A percentile compares a stretch with the other conserved stretches of the same genome.
These are phyloP conservation scores for Cebidichthys violaceus DNA, from an alignment of 2,113 vertebrate genomes.

Conservation along the genomic window DNA sequence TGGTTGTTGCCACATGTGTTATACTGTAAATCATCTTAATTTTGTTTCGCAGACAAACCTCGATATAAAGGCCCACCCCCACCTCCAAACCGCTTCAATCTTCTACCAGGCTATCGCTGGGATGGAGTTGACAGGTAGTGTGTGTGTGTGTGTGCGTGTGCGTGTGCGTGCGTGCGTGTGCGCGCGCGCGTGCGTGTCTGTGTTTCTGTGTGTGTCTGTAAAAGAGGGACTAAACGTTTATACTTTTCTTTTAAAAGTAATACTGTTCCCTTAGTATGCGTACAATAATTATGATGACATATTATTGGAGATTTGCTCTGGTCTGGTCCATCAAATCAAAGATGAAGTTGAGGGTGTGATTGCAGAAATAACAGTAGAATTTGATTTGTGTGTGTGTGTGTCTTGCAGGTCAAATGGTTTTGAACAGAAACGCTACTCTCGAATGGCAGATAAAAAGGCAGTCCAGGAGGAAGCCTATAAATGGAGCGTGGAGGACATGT, in stretches of 20 bases:
- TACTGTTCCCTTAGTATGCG: neutral
- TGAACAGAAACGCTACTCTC: conserved; percentile 91
- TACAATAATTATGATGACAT: neutral
- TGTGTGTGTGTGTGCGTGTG: neutral
- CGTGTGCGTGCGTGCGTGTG: neutral
- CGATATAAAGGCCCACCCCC: conserved; percentile 91
- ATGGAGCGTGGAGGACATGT: conserved; percentile 99
- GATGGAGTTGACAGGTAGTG: conserved; percentile 94
- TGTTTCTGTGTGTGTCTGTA: neutral
- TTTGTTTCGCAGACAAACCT: conserved; percentile 85
- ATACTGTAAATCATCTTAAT: neutral
- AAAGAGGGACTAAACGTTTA: neutral
- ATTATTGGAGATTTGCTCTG: neutral
- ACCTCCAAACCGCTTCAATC: conserved; percentile 93
- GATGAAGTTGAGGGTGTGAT: neutral
- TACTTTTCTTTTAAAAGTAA: neutral
- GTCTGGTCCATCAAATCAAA: neutral
- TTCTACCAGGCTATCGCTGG: conserved; percentile 96
- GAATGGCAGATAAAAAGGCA: conserved; percentile 91
- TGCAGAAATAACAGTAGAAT: conserved; percentile 1
- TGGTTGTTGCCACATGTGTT: neutral
- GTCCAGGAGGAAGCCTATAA: conserved; percentile 94
- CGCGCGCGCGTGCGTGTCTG: neutral
- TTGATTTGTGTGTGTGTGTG: neutral
- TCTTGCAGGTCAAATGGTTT: conserved; percentile 93